These are phyloP conservation scores for Enteromius thamalakanensis DNA, from an alignment of 2,797 vertebrate species.

Conservation along the genomic window DNA sequence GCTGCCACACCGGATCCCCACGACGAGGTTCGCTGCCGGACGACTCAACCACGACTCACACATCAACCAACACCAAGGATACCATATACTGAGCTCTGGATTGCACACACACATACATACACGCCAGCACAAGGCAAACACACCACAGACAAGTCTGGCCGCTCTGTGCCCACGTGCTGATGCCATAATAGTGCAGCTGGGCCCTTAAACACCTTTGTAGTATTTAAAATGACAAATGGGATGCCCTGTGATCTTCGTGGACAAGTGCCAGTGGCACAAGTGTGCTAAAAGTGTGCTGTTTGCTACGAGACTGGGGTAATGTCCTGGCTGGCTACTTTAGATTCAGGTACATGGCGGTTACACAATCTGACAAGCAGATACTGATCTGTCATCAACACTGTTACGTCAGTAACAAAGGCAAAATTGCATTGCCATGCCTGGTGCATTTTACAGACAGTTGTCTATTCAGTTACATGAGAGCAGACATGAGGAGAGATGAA, in stretches of 20 bases:
- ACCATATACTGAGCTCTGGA: constrained; percentile 59
- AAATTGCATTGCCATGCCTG: background rate
- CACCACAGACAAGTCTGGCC: background rate
- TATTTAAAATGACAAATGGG: background rate
- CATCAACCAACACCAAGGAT: constrained; percentile 74
- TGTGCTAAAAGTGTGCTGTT: background rate
- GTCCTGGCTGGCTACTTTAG: constrained; percentile 1
- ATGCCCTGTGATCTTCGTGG: background rate
- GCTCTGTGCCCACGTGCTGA: background rate
- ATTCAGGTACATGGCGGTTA: constrained; percentile 28
- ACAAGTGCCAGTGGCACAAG: background rate
- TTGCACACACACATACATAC: background rate
- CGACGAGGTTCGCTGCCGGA: constrained; percentile 68
- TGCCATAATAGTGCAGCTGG: background rate
- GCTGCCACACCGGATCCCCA: constrained; percentile 60
- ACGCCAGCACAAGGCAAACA: background rate
- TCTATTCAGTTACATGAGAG: background rate
- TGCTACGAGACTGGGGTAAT: background rate
- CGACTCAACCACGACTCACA: constrained; percentile 80
- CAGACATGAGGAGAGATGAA: constrained; percentile 4
- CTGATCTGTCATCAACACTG: background rate
- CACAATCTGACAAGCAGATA: constrained; percentile 19
- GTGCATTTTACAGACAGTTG: background rate
- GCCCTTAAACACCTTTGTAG: background rate
- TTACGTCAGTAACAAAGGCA: constrained; percentile 18